Conservation (phyloP, 2,113 vertebrate species). For the Telmatochromis sp. region DNA sequence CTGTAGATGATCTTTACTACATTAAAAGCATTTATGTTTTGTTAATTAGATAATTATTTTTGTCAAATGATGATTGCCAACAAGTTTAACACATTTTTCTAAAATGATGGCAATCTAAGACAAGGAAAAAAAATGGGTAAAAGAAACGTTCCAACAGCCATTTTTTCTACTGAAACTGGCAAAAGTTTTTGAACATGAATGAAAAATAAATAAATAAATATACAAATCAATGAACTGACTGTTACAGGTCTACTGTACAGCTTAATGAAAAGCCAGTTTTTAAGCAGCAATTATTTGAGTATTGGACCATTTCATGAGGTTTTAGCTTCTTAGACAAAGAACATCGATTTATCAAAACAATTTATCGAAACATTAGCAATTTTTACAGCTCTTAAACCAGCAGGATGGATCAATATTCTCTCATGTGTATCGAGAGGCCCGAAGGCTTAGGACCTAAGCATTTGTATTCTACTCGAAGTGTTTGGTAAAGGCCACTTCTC, state of each 20-base stretch:
- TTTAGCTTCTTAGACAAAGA: not conserved
- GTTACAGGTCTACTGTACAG: not conserved
- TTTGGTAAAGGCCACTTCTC: constrained; percentile 20
- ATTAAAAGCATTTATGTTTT: not conserved
- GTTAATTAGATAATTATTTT: not conserved
- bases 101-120: not conserved
- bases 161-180: not conserved
- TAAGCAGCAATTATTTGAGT: not conserved
- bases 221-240: not conserved
- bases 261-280: not conserved
- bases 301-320: not conserved
- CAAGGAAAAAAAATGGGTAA: not conserved
- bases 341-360: not conserved
- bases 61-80: not conserved
- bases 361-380: not conserved
- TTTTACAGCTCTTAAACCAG: not conserved
- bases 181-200: not conserved
- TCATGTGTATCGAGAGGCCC: not conserved
- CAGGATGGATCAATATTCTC: not conserved
- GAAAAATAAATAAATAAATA: not conserved
- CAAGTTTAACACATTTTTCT: not conserved
- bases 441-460: not conserved
- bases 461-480: constrained; percentile 25
- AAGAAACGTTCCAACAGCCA: not conserved
- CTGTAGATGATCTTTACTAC: not conserved